Base-by-base conservation (phyloP, 2,797 vertebrate species). In the Anguilla pacifica region DNA sequence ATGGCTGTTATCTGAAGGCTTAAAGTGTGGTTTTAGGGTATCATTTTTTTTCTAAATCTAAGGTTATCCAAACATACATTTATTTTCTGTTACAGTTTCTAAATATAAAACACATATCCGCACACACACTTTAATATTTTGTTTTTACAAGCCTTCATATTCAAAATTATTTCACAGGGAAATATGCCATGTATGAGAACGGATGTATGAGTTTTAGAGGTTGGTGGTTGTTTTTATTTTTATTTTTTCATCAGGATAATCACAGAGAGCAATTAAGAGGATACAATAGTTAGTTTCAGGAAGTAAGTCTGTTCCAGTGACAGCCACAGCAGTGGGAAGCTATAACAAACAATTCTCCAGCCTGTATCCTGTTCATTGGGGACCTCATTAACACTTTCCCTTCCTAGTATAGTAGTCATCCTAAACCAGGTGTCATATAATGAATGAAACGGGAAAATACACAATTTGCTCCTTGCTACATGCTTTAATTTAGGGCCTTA, bases 321-420 rank as follows among this genome's bases (percentile, higher is more conserved):
- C 39, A 72, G 39, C 17, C 28, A 15, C n/a, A 31, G 83, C 53
- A 72, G 53, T 51, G 25, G 64, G 67, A 19, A 72, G 43, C 61
- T n/a, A 72, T 74, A 51, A 22, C n/a, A 25, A 49, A 19, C 67
- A 70, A 3, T 51, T 86, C 67, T 51, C 35, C 43, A 67, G 13
- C 31, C 35, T 64, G 59, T 35, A 85, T 22, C 3, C n/a, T 22
- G 1, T 49, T 72, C 25, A 51, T 67, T 9, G n/a, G 67, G 85
- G 35, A 72, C 15, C 84, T 85, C 55, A 61, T 64, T 61, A 84
- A 85, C 84, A 85, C 3, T 46, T 51, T 86, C 43, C 39, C 85
- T 84, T 35, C 49, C n/a, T 28, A 57, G n/a, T 10, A 77, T 15
- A 77, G 15, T 35, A 39, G 11, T 77, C 31, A 77, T 39, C 72